Percentiles rank a stretch among this genome's conserved stretches.
These are phyloP conservation scores for Gouania willdenowi DNA, from an alignment of 2,797 vertebrate species.

Conservation along the genomic window DNA sequence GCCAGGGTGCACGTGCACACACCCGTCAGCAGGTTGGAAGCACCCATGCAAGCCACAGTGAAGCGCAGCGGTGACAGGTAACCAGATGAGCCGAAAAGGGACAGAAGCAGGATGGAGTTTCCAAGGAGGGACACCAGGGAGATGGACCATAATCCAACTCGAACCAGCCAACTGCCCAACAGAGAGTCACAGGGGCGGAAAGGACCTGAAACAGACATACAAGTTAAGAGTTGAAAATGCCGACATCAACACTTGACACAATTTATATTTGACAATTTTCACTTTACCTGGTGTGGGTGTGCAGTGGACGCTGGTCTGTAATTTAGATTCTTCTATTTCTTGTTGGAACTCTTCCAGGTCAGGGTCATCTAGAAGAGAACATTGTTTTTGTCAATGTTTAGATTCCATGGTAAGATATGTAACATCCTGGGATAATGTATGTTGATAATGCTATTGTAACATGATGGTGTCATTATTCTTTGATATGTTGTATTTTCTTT, in stretches of 20 bases:
- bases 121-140: slow-evolving; percentile 83
- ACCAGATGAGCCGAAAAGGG: slow-evolving; percentile 79
- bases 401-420: too few species aligned
- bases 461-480: too few species aligned
- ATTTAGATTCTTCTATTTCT: slow-evolving; percentile 85
- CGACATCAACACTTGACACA: too few species aligned
- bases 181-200: slow-evolving; percentile 93
- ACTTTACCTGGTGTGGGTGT: slow-evolving; percentile 85
- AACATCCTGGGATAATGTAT: too few species aligned
- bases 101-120: slow-evolving; percentile 84
- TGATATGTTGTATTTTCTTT: too few species aligned
- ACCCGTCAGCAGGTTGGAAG: slow-evolving; percentile 85
- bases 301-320: slow-evolving; percentile 86
- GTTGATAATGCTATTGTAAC: too few species aligned
- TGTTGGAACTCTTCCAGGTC: slow-evolving; percentile 89
- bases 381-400: not conserved
- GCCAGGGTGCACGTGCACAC: slow-evolving; percentile 85
- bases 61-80: slow-evolving; percentile 88
- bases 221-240: slow-evolving; percentile 7
- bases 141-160: slow-evolving; percentile 89
- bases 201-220: slow-evolving; percentile 76
- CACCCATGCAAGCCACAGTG: slow-evolving; percentile 85
- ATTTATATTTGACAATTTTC: not conserved
- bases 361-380: slow-evolving; percentile 80
- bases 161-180: slow-evolving; percentile 91